phyloP scores from a whole-genome alignment of 1,140 invertebrate genomes.

The Bombus ignitus region DNA sequence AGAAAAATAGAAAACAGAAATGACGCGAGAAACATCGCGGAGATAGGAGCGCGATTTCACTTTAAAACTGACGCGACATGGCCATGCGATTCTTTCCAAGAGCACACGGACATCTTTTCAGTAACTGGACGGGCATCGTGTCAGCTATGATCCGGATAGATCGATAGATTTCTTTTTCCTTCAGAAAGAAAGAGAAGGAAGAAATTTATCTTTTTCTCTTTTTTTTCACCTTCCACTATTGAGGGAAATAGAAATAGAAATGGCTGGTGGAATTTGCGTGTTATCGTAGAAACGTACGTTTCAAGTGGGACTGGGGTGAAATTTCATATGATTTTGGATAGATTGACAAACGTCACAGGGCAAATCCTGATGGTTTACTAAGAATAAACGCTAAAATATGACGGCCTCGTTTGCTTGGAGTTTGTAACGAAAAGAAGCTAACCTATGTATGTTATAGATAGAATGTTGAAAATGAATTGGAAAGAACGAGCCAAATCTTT shows the following conservation, averaged over 20 bases:
- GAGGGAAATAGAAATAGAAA: background rate
- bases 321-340: background rate
- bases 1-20: slow-evolving; percentile 5
- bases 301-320: background rate
- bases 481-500: too few species aligned
- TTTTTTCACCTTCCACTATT: background rate
- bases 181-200: too few species aligned
- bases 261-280: background rate
- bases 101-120: background rate
- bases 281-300: background rate
- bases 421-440: too few species aligned
- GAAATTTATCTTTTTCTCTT: too few species aligned
- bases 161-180: background rate
- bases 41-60: slow-evolving; percentile 17
- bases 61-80: background rate
- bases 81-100: too few species aligned
- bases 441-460: too few species aligned
- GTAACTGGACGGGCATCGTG: slow-evolving; percentile 1
- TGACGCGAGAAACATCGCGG: background rate
- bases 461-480: too few species aligned
- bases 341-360: too few species aligned
- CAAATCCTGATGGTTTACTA: too few species aligned
- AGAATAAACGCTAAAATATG: too few species aligned
- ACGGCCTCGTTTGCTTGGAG: too few species aligned
- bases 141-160: slow-evolving; percentile 6